These are phyloP conservation scores for Phyllostomus hastatus DNA, from an alignment of 2,113 vertebrate species.

Conservation along the genomic window DNA sequence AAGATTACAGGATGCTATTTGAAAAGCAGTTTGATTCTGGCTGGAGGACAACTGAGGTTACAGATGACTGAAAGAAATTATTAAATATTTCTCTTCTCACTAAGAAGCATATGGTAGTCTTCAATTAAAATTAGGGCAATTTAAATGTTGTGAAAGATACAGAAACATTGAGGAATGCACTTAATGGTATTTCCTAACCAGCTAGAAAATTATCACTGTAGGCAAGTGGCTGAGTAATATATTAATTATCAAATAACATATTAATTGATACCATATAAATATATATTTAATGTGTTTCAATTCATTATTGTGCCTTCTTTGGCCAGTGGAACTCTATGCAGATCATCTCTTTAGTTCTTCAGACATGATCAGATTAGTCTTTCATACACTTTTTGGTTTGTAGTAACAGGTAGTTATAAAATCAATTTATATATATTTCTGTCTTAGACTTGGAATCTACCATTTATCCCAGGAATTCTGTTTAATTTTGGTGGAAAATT, in stretches of 20 bases:
- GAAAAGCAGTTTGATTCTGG: slow-evolving; percentile 3
- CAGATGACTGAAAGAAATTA: background rate
- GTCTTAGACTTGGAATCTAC: background rate
- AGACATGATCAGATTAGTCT: background rate
- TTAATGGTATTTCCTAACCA: background rate
- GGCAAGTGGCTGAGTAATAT: background rate
- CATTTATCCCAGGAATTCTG: background rate
- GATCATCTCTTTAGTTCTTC: background rate
- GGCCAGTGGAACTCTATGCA: background rate
- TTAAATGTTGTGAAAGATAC: background rate
- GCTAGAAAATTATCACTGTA: background rate
- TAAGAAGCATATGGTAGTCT: background rate
- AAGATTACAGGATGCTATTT: background rate
- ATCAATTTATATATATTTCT: background rate
- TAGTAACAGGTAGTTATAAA: background rate
- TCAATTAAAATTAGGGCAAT: slow-evolving; percentile 6
- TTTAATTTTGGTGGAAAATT: background rate
- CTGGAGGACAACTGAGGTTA: background rate
- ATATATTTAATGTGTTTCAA: background rate
- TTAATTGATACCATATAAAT: background rate
- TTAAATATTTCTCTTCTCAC: slow-evolving; percentile 11
- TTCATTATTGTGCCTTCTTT: background rate
- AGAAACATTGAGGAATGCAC: background rate
- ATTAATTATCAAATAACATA: background rate
- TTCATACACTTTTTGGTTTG: background rate